A percentile compares a stretch with the other conserved stretches of the same genome.
phyloP scores from a whole-genome alignment of 2,113 vertebrate genomes.

The Phasianus colchicus region DNA sequence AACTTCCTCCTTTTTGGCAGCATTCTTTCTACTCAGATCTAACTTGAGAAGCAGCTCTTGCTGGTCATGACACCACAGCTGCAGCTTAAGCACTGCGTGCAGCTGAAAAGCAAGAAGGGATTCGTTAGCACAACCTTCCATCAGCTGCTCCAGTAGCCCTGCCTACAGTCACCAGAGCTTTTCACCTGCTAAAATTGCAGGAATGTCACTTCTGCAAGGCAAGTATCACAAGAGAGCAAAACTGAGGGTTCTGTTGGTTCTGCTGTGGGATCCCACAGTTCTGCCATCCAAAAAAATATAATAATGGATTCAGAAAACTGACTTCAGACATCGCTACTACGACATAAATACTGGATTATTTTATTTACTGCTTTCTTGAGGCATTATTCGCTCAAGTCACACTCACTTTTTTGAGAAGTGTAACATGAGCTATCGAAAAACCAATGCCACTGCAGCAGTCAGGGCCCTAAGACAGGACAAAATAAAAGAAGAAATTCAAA shows the following conservation, averaged over 20 bases:
- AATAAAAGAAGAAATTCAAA: neutral
- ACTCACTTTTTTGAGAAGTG: neutral
- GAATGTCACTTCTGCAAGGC: neutral
- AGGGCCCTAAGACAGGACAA: neutral
- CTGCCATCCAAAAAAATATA: neutral
- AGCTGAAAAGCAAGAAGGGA: neutral
- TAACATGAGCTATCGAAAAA: neutral
- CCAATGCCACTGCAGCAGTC: neutral
- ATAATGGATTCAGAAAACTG: neutral
- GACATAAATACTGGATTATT: neutral
- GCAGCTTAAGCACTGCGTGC: neutral
- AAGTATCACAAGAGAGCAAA: neutral
- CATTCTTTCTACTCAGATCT: neutral
- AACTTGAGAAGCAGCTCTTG: slow-evolving; percentile 15
- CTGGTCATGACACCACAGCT: neutral
- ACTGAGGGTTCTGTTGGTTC: rapidly evolving
- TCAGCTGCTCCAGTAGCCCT: slow-evolving; percentile 47
- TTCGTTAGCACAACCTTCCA: neutral
- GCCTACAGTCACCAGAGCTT: neutral
- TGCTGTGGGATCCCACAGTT: neutral
- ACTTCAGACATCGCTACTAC: neutral
- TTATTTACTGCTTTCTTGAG: neutral
- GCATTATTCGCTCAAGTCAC: neutral
- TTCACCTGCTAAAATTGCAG: neutral
- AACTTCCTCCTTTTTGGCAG: neutral